Base-by-base conservation (phyloP, 1,140 invertebrate genomes). In the Aphelinus certus region DNA sequence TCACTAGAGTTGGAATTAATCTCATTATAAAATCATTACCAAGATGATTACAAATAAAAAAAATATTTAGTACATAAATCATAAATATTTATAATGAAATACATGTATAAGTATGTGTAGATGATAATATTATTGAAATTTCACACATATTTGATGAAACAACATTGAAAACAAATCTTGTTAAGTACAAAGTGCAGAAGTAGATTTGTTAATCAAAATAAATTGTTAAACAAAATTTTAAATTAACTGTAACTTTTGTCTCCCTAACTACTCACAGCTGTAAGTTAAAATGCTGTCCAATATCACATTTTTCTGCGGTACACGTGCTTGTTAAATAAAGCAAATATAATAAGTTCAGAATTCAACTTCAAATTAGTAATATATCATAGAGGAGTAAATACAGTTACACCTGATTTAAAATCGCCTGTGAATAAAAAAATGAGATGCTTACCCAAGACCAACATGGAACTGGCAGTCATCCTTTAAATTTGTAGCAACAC, bases 401-500 rank as follows among this genome's bases (percentile, higher is more conserved):
- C 26, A 26, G 26, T 26, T 26, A 26, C 26, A 26, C 26, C 26
- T 26, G 26, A 65, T 65, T 65, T 65, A 7, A 10, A 6, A 65
- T 65, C 43, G 43, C 10, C 42, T 43, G 10, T 63, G 43, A 63
- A 63, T 10, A 63, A 45, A 10, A 45, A 45, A 9, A 7, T 45
- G 47, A 43, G 7, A 64, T 76, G 51, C 94, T 88, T 94, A 97
- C 88, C 97, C 97, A 89, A 98, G 95, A 1, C 95, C 96, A 83
- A 94, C 94, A 88, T 96, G 94, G 83, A 99, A 99, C 76, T 94
- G 90, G 82, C 98, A 99, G 82, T 99, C 98, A 82, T 99, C 97
- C 82, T 98, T 96, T 0, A 99, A 88, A 87, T 94, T 95, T 1
- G 92, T 92, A 0, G 96, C 96, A 3, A 97, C 94, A 83, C 92